Percentiles rank a stretch among this genome's conserved stretches.
Conservation (phyloP, 2,113 vertebrate species). For the Lasiurus cinereus region DNA sequence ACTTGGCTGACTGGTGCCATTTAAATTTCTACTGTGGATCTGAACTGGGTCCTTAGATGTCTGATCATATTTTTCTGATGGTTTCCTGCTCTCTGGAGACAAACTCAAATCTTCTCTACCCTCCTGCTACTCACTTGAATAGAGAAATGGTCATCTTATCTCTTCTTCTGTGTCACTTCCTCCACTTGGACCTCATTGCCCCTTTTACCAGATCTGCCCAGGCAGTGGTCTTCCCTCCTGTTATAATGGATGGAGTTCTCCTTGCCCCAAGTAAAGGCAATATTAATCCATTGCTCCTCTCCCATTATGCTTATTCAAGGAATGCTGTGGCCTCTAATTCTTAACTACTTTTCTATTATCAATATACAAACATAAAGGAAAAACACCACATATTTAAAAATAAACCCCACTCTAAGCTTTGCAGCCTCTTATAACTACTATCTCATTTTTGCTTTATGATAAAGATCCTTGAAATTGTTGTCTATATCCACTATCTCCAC, state of each 20-base stretch:
- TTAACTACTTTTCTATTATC: not conserved
- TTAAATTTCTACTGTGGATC: not conserved
- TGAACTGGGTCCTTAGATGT: not conserved
- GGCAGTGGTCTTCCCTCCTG: not conserved
- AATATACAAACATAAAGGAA: not conserved
- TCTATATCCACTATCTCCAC: not conserved
- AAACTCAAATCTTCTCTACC: not conserved
- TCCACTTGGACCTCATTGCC: not conserved
- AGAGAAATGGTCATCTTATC: not conserved
- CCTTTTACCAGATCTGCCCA: not conserved
- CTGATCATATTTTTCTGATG: not conserved
- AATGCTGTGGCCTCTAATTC: not conserved
- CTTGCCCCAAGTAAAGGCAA: not conserved
- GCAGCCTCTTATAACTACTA: not conserved
- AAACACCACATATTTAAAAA: not conserved
- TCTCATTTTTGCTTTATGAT: not conserved
- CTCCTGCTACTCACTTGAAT: not conserved
- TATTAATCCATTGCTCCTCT: not conserved
- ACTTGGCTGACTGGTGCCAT: not conserved
- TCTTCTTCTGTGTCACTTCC: not conserved
- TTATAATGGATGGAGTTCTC: not conserved
- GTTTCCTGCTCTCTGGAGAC: not conserved
- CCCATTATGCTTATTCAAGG: not conserved
- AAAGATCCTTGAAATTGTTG: not conserved
- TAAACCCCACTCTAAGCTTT: not conserved